Base-by-base conservation (phyloP, 2,113 vertebrate genomes). In the Antennarius striatus region DNA sequence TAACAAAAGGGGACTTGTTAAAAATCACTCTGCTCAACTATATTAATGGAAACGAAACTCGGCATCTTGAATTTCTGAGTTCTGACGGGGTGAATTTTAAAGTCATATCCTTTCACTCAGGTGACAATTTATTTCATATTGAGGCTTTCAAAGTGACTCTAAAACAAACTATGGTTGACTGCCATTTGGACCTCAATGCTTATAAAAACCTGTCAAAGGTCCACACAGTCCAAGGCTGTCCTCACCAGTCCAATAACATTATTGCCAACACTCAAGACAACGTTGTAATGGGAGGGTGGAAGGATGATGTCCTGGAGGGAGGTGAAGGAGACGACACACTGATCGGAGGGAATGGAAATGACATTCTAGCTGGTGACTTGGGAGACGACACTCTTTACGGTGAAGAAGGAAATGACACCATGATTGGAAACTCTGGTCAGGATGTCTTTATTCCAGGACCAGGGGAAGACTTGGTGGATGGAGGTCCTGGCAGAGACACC, bases 341-440 rank as follows among this genome's bases (percentile, higher is more conserved):
- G 63, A 72, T 73, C 0, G 87, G 87, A 55, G 85, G 81, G 10
- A 32, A 54, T 6, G 85, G 87, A 71, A 61, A 39, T 13, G 87
- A 86, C 57, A 54, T 86, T 30, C 70, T 89, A 10, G 40, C 68
- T 54, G 85, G 85, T 14, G 71, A 64, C 6, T 8, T 17, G 8
- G 87, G 87, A 47, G 75, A 89, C 1, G 87, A 87, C 53, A 87
- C 79, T 29, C 58, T 89, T 7, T 77, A 89, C 29, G 84, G 87
- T 11, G 82, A 60, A 29, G 84, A 82, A 5, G 87, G 85, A 13
- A 58, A 82, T 17, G 82, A 87, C 69, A 83, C 51, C 0, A 71
- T 89, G 79, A 54, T 82, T 12, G 87, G 87, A 15, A 50, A 72
- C 63, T 52, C 73, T 8, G 87, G 84, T 46, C 4, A 0, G 4